Evolutionary conservation across 2,113 vertebrate genomes (phyloP), one percentile per base, ranked within the genome.

Genomic region (Pterocles burchelli): DNA sequence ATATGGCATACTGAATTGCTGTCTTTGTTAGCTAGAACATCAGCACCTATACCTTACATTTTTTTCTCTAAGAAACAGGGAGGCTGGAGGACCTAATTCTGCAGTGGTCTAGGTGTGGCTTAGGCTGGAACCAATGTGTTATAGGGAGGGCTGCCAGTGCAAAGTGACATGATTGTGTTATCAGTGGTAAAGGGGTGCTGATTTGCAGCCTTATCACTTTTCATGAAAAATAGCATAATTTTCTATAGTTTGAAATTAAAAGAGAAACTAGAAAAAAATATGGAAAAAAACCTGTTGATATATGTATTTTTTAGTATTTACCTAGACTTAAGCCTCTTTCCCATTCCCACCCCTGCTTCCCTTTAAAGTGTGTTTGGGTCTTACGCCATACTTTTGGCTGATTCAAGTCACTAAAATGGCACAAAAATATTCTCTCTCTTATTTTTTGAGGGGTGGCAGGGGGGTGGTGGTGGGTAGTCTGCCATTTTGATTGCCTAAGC

Each of bases 221-320:
- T 61, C 9, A n/a, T 45, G 34, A 14, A 70, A 80, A 76, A 63
- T 5, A 41, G 13, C 4, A 58, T 68, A 28, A 43, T 45, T 71
- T 79, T 49, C 49, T 49, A 1, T 68, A 52, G 43, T 38, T 36
- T 88, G 54, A 84, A 52, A 58, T 54, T 41, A 75, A 78, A 86
- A 59, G 21, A 10, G 28, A 63, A 84, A 11, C 16, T 41, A 43
- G 34, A 12, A 77, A 54, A 80, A 78, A 68, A 48, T 2, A 29
- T 5, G 22, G 18, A 51, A 48, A 67, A 81, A 34, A 5, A 2
- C 1, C 1, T 3, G 2, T 5, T 65, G 16, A n/a, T 86, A 19
- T 25, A 19, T 54, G 10, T 68, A 41, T 73, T 87, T 62, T 28
- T 62, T 68, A 51, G 43, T 82, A 51, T 62, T 52, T 68, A 63